Evolutionary conservation across 2,797 vertebrate genomes (phyloP).

Genomic region (Psittacula derbiana): DNA sequence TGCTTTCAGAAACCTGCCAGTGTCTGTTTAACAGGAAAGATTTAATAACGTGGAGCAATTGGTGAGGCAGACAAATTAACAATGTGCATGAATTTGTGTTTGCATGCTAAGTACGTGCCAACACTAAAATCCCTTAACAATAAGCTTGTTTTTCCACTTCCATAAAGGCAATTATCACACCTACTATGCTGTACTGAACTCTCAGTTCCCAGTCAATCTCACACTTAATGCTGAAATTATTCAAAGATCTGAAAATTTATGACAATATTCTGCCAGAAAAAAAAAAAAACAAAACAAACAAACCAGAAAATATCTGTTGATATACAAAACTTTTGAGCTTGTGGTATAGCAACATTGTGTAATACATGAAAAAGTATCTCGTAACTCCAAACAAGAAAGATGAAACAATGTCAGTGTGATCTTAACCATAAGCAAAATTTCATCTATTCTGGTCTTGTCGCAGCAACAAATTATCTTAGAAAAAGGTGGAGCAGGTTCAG

Average conservation of each 20-base stretch:
- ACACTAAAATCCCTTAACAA: slow-evolving; percentile 11
- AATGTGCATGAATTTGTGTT: not conserved
- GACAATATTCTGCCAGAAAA: not conserved
- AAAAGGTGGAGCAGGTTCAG: not conserved
- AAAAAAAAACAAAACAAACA: no score
- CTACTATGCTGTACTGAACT: not conserved
- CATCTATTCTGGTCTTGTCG: not conserved
- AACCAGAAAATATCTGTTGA: not conserved
- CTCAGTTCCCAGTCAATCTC: not conserved
- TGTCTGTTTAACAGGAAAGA: not conserved
- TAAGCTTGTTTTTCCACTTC: not conserved
- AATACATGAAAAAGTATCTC: not conserved
- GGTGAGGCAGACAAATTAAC: slow-evolving; percentile 25
- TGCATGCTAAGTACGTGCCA: slow-evolving; percentile 15
- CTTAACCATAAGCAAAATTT: not conserved
- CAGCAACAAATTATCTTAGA: not conserved
- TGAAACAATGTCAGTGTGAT: not conserved
- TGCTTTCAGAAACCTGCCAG: not conserved
- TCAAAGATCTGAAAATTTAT: not conserved
- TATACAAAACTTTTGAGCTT: not conserved
- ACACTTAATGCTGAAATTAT: not conserved
- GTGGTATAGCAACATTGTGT: not conserved
- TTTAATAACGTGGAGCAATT: slow-evolving; percentile 1
- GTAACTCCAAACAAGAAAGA: not conserved
- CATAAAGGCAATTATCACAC: not conserved